A percentile compares a stretch with the other conserved stretches of the same genome.
phyloP scores from a whole-genome alignment of 2,113 vertebrate genomes.

The Bufo bufo region DNA sequence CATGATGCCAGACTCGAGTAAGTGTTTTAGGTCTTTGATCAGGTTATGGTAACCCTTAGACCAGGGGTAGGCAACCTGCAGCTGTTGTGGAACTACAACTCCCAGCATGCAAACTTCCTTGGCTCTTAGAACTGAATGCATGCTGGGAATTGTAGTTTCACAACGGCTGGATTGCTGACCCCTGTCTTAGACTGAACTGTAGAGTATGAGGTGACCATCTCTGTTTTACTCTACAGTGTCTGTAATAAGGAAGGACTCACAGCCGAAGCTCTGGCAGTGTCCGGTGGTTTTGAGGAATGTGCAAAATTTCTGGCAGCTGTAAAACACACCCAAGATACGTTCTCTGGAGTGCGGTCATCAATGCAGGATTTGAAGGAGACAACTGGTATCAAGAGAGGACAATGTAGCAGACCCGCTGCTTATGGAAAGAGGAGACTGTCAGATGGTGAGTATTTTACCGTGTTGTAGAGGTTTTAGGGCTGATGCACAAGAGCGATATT shows the following conservation, averaged over 20 bases:
- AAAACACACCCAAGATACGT: conserved; percentile 66
- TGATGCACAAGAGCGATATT: too few species aligned
- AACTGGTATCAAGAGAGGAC: conserved; percentile 64
- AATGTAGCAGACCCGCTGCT: neutral
- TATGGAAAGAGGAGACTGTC: conserved; percentile 68
- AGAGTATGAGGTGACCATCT: neutral
- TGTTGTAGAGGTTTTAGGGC: too few species aligned
- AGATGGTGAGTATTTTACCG: conserved; percentile 25
- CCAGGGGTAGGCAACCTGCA: too few species aligned
- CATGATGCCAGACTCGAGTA: conserved; percentile 74
- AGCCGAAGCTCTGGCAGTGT: conserved; percentile 77
- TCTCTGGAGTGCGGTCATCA: conserved; percentile 35
- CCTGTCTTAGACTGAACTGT: neutral
- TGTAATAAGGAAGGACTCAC: conserved; percentile 78
- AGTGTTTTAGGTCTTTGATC: conserved; percentile 59
- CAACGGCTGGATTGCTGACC: too few species aligned
- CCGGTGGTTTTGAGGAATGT: conserved; percentile 74
- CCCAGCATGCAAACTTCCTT: too few species aligned
- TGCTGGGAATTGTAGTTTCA: too few species aligned
- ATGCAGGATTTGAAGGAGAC: neutral
- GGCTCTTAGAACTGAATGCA: too few species aligned
- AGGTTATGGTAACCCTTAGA: neutral
- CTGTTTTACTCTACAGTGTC: conserved; percentile 64
- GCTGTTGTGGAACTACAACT: too few species aligned
- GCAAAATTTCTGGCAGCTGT: conserved; percentile 73